Evolutionary conservation across 1,140 invertebrate genomes (phyloP).

Genomic region (Drosophila varians): DNA sequence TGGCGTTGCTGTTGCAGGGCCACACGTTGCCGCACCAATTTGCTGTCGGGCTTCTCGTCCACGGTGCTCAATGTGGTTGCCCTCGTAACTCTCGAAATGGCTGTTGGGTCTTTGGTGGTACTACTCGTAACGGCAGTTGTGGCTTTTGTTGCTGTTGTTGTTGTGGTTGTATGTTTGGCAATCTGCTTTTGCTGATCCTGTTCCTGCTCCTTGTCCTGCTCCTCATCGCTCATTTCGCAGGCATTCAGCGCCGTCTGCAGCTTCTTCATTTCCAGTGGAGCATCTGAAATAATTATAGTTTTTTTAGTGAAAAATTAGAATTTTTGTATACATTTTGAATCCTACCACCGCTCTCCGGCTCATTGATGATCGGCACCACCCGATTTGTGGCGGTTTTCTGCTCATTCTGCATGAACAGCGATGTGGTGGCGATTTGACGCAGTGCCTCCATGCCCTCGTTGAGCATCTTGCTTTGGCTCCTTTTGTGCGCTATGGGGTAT

Average conservation of each 20-base stretch:
- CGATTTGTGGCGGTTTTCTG: conserved; percentile 75
- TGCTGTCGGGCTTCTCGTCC: conserved; percentile 61
- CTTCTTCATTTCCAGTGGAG: conserved; percentile 78
- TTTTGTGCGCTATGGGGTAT: conserved; percentile 78
- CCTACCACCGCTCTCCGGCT: conserved; percentile 65
- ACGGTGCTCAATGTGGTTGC: conserved; percentile 52
- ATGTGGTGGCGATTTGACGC: conserved; percentile 83
- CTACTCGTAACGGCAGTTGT: conserved; percentile 79
- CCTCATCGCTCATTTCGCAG: conserved; percentile 76
- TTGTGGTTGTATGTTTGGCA: conserved; percentile 58
- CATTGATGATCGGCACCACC: conserved; percentile 81
- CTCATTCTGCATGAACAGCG: conserved; percentile 83
- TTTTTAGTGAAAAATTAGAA: too few species aligned
- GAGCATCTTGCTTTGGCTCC: conserved; percentile 82
- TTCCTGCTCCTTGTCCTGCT: conserved; percentile 34
- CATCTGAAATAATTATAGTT: conserved; percentile 24
- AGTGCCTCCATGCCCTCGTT: conserved; percentile 83
- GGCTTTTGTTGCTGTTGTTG: conserved; percentile 30
- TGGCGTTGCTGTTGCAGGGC: conserved; percentile 66
- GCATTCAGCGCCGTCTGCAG: conserved; percentile 73
- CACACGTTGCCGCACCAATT: conserved; percentile 71
- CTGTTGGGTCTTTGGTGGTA: conserved; percentile 67
- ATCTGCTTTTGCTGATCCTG: conserved; percentile 16
- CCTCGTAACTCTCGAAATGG: conserved; percentile 34
- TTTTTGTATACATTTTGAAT: too few species aligned